Conservation (phyloP, 2,888 invertebrate species). For the Plusia festucae region DNA sequence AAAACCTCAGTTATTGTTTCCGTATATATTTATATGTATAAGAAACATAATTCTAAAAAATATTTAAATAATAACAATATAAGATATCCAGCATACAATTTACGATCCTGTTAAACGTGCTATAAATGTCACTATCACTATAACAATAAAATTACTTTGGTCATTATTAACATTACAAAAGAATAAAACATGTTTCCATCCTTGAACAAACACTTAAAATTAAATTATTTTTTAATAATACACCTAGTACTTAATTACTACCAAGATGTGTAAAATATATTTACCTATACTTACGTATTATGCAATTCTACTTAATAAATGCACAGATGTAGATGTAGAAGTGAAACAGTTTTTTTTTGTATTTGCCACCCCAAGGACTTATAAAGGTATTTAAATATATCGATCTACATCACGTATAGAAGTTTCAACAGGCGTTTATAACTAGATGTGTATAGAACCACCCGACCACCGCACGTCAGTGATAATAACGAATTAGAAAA, state of each 20-base stretch:
- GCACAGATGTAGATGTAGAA: too few species aligned
- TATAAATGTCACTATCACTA: neutral
- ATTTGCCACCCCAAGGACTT: neutral
- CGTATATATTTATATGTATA: slow-evolving; percentile 40
- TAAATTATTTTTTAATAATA: too few species aligned
- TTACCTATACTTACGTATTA: too few species aligned
- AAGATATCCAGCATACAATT: neutral
- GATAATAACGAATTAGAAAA: neutral
- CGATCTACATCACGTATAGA: neutral
- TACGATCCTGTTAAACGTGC: neutral
- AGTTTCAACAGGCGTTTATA: neutral
- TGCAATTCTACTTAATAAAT: too few species aligned
- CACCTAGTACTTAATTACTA: too few species aligned
- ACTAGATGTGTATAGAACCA: too few species aligned
- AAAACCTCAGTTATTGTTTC: slow-evolving; percentile 31
- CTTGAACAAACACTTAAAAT: too few species aligned
- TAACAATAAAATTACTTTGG: neutral
- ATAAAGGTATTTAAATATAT: neutral
- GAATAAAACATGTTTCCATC: neutral
- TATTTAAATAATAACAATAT: neutral
- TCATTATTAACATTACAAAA: neutral
- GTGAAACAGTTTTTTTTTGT: too few species aligned
- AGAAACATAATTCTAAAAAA: slow-evolving; percentile 19
- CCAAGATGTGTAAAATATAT: too few species aligned
- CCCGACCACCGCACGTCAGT: neutral